Conservation (phyloP, 2,797 vertebrate species). For the Lepidocolaptes lacrymiger region DNA sequence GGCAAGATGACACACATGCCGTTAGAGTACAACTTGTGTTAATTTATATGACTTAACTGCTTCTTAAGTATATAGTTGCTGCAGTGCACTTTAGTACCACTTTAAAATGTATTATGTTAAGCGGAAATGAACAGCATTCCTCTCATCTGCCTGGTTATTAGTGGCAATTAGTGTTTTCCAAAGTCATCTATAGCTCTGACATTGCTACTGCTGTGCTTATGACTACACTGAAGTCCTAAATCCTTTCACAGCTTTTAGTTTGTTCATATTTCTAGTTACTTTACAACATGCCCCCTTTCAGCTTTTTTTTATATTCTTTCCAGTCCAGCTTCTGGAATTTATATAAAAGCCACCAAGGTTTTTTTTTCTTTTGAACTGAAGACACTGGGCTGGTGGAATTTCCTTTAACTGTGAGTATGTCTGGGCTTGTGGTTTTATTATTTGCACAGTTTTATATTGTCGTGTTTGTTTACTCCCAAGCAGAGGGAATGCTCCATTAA, state of each 20-base stretch:
- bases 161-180: neutral
- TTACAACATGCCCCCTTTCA: conserved; percentile 39
- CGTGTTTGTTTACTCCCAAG: conserved; percentile 69
- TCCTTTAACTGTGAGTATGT: conserved; percentile 74
- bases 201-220: neutral
- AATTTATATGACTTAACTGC: neutral
- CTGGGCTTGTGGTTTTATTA: conserved; percentile 70
- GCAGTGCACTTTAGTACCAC: neutral
- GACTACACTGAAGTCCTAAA: conserved; percentile 31
- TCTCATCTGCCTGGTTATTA: neutral
- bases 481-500: conserved; percentile 49
- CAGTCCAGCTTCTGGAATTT: conserved; percentile 70
- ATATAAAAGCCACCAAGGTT: conserved; percentile 60
- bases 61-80: neutral
- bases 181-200: neutral
- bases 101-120: neutral
- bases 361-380: conserved; percentile 69
- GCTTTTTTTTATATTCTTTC: conserved; percentile 67
- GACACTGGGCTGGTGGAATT: conserved; percentile 69
- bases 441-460: conserved; percentile 69
- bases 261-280: conserved; percentile 39
- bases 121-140: neutral
- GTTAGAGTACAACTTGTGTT: neutral
- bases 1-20: neutral
- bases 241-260: conserved; percentile 54